phyloP scores from a whole-genome alignment of 2,113 vertebrate species.

The Trogon melanurus region DNA sequence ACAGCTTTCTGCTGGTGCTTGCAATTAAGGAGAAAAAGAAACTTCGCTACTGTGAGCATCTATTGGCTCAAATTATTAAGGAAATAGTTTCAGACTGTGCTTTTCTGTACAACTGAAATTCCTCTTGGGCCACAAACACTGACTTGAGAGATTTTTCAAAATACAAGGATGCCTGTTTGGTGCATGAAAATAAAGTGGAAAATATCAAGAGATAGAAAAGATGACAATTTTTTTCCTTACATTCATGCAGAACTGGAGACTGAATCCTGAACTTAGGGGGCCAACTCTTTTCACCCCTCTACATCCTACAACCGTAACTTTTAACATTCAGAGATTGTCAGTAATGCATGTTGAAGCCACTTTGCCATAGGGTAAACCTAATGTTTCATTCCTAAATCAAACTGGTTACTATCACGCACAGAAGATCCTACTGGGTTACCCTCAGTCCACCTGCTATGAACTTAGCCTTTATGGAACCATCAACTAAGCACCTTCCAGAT shows the following conservation, averaged over 20 bases:
- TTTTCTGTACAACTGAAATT: background rate
- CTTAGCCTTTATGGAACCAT: background rate
- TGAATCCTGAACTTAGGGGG: background rate
- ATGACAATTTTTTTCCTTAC: background rate
- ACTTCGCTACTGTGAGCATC: background rate
- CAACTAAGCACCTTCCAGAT: background rate
- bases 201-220: background rate
- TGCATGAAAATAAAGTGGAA: background rate
- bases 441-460: background rate
- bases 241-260: background rate
- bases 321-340: background rate
- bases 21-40: background rate
- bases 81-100: background rate
- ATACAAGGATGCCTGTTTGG: background rate
- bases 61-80: background rate
- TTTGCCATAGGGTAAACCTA: fast-evolving
- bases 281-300: background rate
- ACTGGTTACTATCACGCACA: background rate
- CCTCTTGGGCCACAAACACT: background rate
- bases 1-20: background rate
- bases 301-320: background rate
- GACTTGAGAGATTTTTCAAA: background rate
- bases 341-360: background rate
- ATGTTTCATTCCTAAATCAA: background rate
- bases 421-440: background rate